Evolutionary conservation across 2,888 invertebrate genomes (phyloP).

Genomic region (Eudasyphora cyanicolor): DNA sequence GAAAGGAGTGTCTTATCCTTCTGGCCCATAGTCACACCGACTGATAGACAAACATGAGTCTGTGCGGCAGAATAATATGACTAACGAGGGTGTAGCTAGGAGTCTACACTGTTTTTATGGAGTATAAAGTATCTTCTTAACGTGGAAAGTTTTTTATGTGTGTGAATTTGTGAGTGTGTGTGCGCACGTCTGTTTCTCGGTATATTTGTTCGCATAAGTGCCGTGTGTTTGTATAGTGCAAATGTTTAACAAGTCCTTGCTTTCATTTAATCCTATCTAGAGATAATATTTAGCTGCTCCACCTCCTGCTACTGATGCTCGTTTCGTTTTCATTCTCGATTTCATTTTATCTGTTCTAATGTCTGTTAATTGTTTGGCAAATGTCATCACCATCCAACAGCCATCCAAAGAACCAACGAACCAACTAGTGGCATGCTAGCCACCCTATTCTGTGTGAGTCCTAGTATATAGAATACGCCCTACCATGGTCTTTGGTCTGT

Average conservation of each 20-base stretch:
- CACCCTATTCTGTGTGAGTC: constrained; percentile 8
- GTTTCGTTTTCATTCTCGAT: constrained; percentile 33
- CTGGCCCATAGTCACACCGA: neutral
- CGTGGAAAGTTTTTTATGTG: constrained; percentile 57
- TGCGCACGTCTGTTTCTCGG: constrained; percentile 45
- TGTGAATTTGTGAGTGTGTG: constrained; percentile 44
- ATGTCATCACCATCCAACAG: constrained; percentile 59
- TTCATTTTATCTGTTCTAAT: constrained; percentile 56
- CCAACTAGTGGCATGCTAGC: neutral
- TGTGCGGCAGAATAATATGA: neutral
- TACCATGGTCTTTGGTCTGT: no score
- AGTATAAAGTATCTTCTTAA: constrained; percentile 61
- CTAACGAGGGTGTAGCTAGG: neutral
- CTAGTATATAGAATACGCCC: no score
- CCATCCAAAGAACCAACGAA: neutral
- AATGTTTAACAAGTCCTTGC: constrained; percentile 29
- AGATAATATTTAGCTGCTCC: constrained; percentile 22
- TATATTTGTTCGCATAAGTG: constrained; percentile 43
- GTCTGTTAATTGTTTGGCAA: constrained; percentile 62
- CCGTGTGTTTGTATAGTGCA: constrained; percentile 44
- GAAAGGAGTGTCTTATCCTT: neutral
- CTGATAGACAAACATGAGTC: neutral
- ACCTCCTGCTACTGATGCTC: constrained; percentile 21
- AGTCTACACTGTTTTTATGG: constrained; percentile 52
- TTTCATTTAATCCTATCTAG: constrained; percentile 41